Evolutionary conservation across 2,113 vertebrate species (phyloP).

Genomic region (Pyxicephalus adspersus): DNA sequence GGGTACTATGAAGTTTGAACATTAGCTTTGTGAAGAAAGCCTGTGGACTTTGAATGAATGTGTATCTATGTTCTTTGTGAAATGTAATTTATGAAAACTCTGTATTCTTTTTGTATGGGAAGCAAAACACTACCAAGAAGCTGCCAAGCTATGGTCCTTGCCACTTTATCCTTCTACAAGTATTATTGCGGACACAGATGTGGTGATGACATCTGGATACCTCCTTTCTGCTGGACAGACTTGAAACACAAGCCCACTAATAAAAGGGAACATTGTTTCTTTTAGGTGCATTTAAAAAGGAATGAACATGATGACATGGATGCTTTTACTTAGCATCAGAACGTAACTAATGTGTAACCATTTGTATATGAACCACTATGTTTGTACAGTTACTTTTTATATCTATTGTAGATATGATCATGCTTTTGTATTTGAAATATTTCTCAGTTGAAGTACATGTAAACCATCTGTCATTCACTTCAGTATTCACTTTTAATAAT

Average conservation of each 20-base stretch:
- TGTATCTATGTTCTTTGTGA: conserved; percentile 14
- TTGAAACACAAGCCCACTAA: not conserved
- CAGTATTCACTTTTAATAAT: conserved; percentile 43
- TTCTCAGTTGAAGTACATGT: not conserved
- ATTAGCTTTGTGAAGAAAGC: conserved; percentile 16
- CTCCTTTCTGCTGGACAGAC: conserved; percentile 29
- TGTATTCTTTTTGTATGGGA: not conserved
- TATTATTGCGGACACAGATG: conserved; percentile 45
- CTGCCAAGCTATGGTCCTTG: not conserved
- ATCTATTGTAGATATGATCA: conserved; percentile 39
- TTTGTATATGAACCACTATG: conserved; percentile 51
- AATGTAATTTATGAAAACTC: conserved; percentile 9
- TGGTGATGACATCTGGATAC: conserved; percentile 8
- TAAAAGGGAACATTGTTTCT: conserved; percentile 4
- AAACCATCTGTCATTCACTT: conserved; percentile 32
- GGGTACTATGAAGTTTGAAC: conserved; percentile 35
- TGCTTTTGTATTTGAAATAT: conserved; percentile 37
- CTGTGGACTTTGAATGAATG: conserved; percentile 14
- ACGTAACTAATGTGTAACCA: not conserved
- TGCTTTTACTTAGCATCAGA: conserved; percentile 35
- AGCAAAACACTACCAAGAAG: conserved; percentile 20
- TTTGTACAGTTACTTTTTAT: conserved; percentile 51
- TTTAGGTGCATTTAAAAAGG: conserved; percentile 11
- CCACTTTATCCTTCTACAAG: conserved; percentile 9
- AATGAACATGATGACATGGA: conserved; percentile 18